phyloP scores from a whole-genome alignment of 2,113 vertebrate genomes.

The Scophthalmus maximus region DNA sequence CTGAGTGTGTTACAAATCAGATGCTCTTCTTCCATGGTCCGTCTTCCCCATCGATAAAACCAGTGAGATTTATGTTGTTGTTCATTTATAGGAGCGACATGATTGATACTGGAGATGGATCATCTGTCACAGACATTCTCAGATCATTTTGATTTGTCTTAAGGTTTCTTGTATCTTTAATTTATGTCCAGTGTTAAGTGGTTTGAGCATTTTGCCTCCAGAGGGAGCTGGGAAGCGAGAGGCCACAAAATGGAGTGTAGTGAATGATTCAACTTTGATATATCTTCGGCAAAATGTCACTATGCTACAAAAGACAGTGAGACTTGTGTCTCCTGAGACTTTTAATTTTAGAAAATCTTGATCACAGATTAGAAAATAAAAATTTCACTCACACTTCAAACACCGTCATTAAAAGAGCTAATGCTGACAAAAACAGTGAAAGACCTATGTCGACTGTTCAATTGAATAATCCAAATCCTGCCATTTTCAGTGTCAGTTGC shows the following conservation, averaged over 20 bases:
- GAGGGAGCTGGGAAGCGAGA: slow-evolving; percentile 11
- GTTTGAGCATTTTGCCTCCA: slow-evolving; percentile 28
- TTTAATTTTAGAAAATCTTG: not conserved
- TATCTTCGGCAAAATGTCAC: not conserved
- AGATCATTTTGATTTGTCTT: slow-evolving; percentile 28
- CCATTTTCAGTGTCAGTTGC: too few species aligned
- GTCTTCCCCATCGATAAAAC: slow-evolving; percentile 10
- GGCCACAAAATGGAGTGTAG: slow-evolving; percentile 14
- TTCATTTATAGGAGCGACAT: slow-evolving; percentile 15
- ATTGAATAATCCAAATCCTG: not conserved
- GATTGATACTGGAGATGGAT: slow-evolving; percentile 40
- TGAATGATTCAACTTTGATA: slow-evolving; percentile 18
- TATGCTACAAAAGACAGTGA: not conserved
- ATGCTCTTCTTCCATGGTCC: not conserved
- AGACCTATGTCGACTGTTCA: too few species aligned
- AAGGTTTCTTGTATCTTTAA: slow-evolving; percentile 30
- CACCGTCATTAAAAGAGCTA: too few species aligned
- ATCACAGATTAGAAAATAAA: not conserved
- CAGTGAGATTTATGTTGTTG: slow-evolving; percentile 57
- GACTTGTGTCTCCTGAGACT: not conserved
- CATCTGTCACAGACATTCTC: slow-evolving; percentile 27
- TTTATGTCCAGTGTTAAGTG: slow-evolving; percentile 49
- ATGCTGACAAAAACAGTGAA: too few species aligned
- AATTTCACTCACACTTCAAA: too few species aligned
- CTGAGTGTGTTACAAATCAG: not conserved